Evolutionary conservation across 30 jellyfish, hydroid and myxozoan species (phyloP).

Genomic region (Aurelia aurita): DNA sequence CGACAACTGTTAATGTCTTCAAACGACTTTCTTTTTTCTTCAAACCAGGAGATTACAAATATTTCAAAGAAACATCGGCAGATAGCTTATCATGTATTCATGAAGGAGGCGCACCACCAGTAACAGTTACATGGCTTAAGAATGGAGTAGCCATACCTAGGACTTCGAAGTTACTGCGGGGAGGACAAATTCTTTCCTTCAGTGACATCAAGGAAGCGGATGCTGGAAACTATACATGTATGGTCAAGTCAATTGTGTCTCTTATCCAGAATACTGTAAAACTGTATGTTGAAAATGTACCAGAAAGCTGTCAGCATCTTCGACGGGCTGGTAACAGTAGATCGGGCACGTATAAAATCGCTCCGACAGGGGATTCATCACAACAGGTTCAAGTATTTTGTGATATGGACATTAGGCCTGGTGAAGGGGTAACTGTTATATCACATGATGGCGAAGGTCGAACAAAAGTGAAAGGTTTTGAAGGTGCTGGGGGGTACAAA

Average conservation of each 20-base stretch:
- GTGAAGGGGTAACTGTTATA: too few species aligned
- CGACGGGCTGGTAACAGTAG: neutral
- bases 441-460: conserved; percentile 8
- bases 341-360: conserved; percentile 1
- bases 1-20: neutral
- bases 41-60: neutral
- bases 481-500: neutral
- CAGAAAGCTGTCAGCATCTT: neutral
- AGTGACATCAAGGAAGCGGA: neutral
- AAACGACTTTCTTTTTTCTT: neutral
- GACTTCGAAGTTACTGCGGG: neutral
- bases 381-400: conserved; percentile 4
- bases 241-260: neutral
- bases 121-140: neutral
- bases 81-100: neutral
- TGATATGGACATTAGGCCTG: neutral
- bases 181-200: neutral
- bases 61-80: neutral
- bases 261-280: neutral
- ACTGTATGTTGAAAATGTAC: too few species aligned
- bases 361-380: neutral
- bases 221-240: too few species aligned
- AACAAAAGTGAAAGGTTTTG: conserved; percentile 3
- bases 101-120: conserved; percentile 10
- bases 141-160: neutral